These are phyloP conservation scores for Xiphorhynchus elegans DNA, from an alignment of 2,113 vertebrate genomes.

Conservation along the genomic window DNA sequence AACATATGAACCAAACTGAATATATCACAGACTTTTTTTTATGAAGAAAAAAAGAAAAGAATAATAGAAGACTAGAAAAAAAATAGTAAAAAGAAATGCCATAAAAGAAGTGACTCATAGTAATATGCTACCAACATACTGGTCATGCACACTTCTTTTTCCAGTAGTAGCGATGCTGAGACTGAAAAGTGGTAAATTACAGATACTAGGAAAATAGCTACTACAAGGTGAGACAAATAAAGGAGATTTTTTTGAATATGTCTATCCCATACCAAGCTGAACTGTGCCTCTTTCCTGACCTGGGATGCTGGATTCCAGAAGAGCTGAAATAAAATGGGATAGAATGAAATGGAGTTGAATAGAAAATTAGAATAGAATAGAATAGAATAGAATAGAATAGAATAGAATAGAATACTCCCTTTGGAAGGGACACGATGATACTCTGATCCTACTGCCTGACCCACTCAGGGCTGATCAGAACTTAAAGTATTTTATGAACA, in stretches of 20 bases:
- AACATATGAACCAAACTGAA: neutral
- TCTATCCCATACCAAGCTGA: neutral
- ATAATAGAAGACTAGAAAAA: neutral
- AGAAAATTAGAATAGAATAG: rapidly evolving
- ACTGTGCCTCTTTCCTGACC: neutral
- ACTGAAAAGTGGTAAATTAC: neutral
- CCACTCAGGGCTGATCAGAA: neutral
- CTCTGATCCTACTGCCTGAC: neutral
- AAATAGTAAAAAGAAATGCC: neutral
- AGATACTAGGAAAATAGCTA: neutral
- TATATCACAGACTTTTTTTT: neutral
- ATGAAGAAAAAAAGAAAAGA: neutral
- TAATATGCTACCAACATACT: neutral
- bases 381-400: too few species aligned
- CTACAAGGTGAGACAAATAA: neutral
- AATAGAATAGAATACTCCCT: neutral
- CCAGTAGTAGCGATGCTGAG: neutral
- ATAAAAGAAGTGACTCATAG: neutral
- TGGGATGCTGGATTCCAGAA: neutral
- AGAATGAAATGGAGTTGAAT: neutral
- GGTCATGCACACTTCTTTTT: neutral
- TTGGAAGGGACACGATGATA: rapidly evolving
- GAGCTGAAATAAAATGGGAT: rapidly evolving
- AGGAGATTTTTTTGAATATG: neutral
- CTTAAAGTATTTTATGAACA: neutral